Evolutionary conservation across 2,113 vertebrate genomes (phyloP).

Genomic region (Clarias macrocephalus): DNA sequence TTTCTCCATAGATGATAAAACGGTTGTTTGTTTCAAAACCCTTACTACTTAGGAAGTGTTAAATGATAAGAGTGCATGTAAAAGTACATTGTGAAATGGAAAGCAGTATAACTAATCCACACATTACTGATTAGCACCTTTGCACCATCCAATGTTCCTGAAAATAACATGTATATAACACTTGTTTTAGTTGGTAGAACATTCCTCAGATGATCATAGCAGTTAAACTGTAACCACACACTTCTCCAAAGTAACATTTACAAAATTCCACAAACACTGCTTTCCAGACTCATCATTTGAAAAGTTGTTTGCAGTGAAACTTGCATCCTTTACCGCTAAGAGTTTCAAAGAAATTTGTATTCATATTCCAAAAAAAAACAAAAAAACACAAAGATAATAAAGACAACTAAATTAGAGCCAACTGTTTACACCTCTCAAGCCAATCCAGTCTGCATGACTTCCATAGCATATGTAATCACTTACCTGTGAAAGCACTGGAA

Average conservation of each 20-base stretch:
- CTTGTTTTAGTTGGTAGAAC: background rate
- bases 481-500: background rate
- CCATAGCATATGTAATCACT: background rate
- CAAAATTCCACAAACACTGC: background rate
- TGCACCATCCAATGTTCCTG: background rate
- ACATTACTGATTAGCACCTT: background rate
- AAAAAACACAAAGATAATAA: background rate
- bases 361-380: background rate
- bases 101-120: background rate
- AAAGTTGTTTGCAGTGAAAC: background rate
- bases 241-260: background rate
- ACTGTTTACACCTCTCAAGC: background rate
- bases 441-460: background rate
- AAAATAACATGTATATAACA: background rate
- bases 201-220: slow-evolving; percentile 9
- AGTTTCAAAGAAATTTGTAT: background rate
- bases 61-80: background rate
- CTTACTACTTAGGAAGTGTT: background rate
- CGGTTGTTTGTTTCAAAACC: background rate
- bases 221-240: slow-evolving; percentile 11
- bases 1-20: background rate
- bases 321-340: background rate
- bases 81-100: background rate
- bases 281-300: background rate
- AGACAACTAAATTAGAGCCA: background rate